Conservation (phyloP, 2,888 invertebrate species). For the Drosophila hamatofila region DNA sequence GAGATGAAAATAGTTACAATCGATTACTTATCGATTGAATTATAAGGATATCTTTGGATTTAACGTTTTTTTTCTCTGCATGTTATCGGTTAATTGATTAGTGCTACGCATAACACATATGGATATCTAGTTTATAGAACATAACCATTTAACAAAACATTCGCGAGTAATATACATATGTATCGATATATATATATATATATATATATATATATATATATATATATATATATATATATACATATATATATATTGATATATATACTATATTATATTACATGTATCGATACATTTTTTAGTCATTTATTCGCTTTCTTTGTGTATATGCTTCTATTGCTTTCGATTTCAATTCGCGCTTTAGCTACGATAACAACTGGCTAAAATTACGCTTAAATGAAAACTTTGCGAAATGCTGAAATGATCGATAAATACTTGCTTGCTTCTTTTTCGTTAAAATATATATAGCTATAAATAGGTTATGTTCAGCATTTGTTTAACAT, state of each 20-base stretch:
- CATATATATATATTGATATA: not conserved
- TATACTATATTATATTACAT: not conserved
- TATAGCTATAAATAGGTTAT: conserved; percentile 3
- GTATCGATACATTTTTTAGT: conserved; percentile 6
- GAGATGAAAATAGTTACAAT: conserved; percentile 43
- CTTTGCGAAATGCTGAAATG: not conserved
- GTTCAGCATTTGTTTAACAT: conserved; percentile 9
- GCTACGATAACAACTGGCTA: conserved; percentile 12
- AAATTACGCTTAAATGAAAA: conserved; percentile 7
- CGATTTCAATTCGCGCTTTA: conserved; percentile 6
- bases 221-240: not conserved
- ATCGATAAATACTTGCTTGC: conserved; percentile 2
- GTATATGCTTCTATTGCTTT: conserved; percentile 5
- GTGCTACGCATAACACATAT: conserved; percentile 14
- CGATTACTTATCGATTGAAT: conserved; percentile 30
- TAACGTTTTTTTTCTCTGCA: not conserved
- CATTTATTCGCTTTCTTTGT: not conserved
- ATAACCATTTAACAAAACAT: conserved; percentile 31
- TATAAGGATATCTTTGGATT: conserved; percentile 24
- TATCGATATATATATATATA: not conserved
- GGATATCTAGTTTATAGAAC: conserved; percentile 9
- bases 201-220: not conserved
- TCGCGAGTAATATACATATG: not conserved
- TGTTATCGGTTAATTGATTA: conserved; percentile 22
- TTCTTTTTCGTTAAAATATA: conserved; percentile 1